Base-by-base conservation (phyloP, 2,113 vertebrate genomes). In the Elephantulus edwardii region DNA sequence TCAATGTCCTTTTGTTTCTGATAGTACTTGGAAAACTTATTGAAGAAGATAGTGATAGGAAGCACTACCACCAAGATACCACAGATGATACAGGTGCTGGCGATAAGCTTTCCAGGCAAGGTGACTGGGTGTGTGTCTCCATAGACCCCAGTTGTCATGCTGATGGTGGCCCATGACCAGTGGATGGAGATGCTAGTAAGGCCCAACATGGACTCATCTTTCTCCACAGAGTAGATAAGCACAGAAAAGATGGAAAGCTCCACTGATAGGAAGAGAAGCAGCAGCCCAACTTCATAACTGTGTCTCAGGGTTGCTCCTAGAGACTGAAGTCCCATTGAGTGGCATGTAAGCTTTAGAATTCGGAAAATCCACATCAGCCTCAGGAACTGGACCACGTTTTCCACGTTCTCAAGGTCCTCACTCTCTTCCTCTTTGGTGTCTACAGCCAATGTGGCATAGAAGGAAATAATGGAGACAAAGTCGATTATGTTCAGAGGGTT, bases 91-190 rank as follows among this genome's bases (percentile, higher is more conserved):
- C 99, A 99, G 0, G 98, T 92, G 2, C 98, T 98, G 93, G 97
- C 99, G 0, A 99, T 97, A 11, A 99, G 93, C 95, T 99, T 99
- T 54, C 99, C 99, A 2, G 96, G 96, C 30, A 98, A 90, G 0
- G 99, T 99, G 52, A 99, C 97, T 0, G 99, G 99, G 88, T 98
- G 98, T 1, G 98, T 99, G 97, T 99, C 99, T 26, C 99, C 99
- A 3, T 99, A 99, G 87, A 99, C 99, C 88, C 99, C 99, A 0
- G 99, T 99, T 2, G 99, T 99, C 99, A 99, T 99, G 97, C 98
- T 99, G 82, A 99, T 99, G 16, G 99, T 99, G 79, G 99, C 99
- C 99, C 99, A 99, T 99, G 99, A 99, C 99, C 99, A 99, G 94
- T 98, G 98, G 52, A 98, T 96, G 0, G 99, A 99, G 93, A 99